Evolutionary conservation across 2,113 vertebrate genomes (phyloP).

Genomic region (Lota lota): DNA sequence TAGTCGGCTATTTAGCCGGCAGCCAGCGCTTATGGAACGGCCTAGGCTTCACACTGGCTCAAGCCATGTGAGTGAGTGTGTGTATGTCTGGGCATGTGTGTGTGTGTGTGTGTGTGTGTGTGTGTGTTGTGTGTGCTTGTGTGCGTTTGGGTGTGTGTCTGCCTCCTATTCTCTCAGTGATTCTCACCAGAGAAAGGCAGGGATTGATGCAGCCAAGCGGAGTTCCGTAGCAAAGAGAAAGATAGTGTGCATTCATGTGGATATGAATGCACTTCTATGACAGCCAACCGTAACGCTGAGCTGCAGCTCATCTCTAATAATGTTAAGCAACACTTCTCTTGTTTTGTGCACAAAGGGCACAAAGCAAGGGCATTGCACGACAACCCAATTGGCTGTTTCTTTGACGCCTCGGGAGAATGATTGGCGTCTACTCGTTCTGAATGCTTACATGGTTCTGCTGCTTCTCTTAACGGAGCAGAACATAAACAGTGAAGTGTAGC

Average conservation of each 20-base stretch:
- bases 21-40: too few relatives aligned
- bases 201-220: too few relatives aligned
- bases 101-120: too few relatives aligned
- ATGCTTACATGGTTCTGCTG: constrained; percentile 5
- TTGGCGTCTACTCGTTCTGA: neutral
- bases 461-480: constrained; percentile 29
- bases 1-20: too few relatives aligned
- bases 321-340: neutral
- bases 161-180: neutral
- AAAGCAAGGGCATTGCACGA: constrained; percentile 9
- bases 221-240: constrained; percentile 10
- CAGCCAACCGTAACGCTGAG: constrained; percentile 8
- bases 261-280: constrained; percentile 1
- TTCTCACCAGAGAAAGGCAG: neutral
- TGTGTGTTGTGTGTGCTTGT: too few relatives aligned
- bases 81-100: too few relatives aligned
- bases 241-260: neutral
- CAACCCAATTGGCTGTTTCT: constrained; percentile 16
- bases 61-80: too few relatives aligned
- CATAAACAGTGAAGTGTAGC: constrained; percentile 15
- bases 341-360: neutral
- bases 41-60: too few relatives aligned
- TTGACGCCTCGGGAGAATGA: too few relatives aligned
- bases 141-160: neutral
- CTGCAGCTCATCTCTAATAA: neutral